Conservation (phyloP, 2,888 invertebrate species). For the Frankliniella intonsa region DNA sequence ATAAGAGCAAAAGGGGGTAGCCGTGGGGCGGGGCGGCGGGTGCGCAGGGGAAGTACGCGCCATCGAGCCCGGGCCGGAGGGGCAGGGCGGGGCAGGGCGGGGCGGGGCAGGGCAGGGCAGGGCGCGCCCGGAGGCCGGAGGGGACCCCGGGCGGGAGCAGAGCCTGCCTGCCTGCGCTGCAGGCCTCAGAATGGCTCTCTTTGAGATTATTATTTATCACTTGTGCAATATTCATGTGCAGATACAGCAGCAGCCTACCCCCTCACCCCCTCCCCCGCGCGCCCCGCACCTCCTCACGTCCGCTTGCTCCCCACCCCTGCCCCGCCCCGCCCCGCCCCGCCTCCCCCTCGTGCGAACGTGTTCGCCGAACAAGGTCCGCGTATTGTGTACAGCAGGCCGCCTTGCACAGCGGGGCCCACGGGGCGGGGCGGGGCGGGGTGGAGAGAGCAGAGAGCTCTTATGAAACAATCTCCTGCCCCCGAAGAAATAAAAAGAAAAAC, state of each 20-base stretch:
- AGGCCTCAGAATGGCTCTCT: constrained; percentile 13
- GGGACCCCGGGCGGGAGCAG: background rate
- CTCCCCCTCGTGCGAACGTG: background rate
- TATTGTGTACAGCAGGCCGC: background rate
- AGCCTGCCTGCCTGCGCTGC: background rate
- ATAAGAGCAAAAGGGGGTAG: background rate
- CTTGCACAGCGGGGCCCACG: background rate
- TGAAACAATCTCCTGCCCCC: background rate
- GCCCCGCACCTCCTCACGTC: background rate
- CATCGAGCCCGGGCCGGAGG: background rate
- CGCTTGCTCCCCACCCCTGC: background rate
- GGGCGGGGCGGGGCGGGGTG: background rate
- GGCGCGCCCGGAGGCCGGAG: background rate
- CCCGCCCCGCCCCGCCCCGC: background rate
- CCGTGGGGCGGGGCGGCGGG: background rate
- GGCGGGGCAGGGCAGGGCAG: background rate
- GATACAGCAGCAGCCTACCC: background rate
- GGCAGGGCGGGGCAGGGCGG: background rate
- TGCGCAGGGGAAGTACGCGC: background rate
- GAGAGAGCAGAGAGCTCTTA: constrained; percentile 9
- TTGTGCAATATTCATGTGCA: constrained; percentile 24
- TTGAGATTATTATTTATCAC: constrained; percentile 27
- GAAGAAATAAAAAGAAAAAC: too few species aligned
- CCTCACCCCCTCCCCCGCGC: background rate
- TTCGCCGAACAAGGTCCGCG: background rate